Base-by-base conservation (phyloP, 2,797 vertebrate species). In the Platalea minor region DNA sequence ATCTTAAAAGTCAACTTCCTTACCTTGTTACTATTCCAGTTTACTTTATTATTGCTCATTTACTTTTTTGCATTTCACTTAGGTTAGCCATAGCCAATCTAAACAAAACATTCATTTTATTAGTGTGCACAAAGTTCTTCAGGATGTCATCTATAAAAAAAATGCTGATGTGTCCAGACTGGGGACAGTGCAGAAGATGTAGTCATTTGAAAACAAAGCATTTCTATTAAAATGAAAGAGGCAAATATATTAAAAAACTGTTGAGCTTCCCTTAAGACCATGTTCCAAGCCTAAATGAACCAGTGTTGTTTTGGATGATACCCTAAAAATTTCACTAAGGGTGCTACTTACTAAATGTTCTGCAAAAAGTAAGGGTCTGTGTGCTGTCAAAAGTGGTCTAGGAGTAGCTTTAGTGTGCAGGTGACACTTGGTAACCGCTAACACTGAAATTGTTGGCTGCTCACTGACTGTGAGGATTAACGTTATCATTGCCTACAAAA, bases 1-100 rank as follows among this genome's bases (percentile, higher is more conserved):
- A 93, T 88, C 82, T 94, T 91, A 93, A 82, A 95, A 92, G 85
- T 59, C 80, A 86, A 41, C 87, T 85, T 95, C 91, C 96, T 96
- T 96, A 96, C 96, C 96, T 93, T 89, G 53, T 83, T 59, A 85
- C 86, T 94, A 96, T 93, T 90, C 76, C 87, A 94, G 89, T 88
- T 92, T 94, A 95, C 79, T 95, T 95, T 95, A 93, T 89, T 94
- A 95, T 64, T 96, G 87, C n/a, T 96, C 73, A 90, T 93, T 96
- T 95, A 95, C 78, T 93, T 95, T 96, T 95, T 93, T 95, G 86
- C 84, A 93, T 96, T 95, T 95, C 85, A 86, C 85, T 96, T 96
- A 94, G 81, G 89, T 96, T 96, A 96, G 94, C 85, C 92, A 96
- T 88, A 96, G 93, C 76, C 87, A 91, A 96, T 94, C 94, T 86